Conservation (phyloP, 2,113 vertebrate species). For the Indicator indicator region DNA sequence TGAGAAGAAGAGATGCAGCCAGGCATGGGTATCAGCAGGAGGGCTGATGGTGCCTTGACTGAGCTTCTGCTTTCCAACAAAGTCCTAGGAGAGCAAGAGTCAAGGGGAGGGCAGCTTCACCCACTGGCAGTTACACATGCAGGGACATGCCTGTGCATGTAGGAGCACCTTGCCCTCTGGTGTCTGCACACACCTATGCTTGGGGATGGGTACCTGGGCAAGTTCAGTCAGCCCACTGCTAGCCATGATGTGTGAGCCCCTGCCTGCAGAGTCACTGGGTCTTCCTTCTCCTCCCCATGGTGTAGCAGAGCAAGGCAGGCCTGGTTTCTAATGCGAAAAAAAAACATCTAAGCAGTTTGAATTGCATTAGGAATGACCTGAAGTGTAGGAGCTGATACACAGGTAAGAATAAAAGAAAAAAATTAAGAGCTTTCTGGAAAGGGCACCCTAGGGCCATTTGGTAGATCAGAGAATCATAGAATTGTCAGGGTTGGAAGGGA, state of each 20-base stretch:
- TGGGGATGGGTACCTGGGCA: accelerated
- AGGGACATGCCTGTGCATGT: accelerated
- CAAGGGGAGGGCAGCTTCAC: background rate
- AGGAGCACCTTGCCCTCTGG: background rate
- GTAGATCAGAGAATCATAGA: background rate
- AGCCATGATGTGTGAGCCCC: background rate
- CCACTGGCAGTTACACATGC: accelerated
- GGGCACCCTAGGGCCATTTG: background rate
- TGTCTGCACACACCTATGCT: background rate
- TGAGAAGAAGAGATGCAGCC: background rate
- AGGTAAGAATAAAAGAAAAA: background rate
- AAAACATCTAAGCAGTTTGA: background rate
- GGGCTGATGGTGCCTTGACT: background rate
- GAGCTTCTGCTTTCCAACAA: background rate
- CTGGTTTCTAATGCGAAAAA: background rate
- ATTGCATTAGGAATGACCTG: background rate
- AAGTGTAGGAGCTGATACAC: background rate
- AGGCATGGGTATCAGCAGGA: background rate
- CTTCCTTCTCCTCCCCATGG: background rate
- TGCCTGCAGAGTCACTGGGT: accelerated
- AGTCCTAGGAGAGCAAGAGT: background rate
- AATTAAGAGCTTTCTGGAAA: background rate
- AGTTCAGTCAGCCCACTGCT: background rate
- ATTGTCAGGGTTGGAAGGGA: no score
- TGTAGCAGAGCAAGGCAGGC: background rate